Base-by-base conservation (phyloP, 2,113 vertebrate species). In the Gymnobelideus leadbeateri region DNA sequence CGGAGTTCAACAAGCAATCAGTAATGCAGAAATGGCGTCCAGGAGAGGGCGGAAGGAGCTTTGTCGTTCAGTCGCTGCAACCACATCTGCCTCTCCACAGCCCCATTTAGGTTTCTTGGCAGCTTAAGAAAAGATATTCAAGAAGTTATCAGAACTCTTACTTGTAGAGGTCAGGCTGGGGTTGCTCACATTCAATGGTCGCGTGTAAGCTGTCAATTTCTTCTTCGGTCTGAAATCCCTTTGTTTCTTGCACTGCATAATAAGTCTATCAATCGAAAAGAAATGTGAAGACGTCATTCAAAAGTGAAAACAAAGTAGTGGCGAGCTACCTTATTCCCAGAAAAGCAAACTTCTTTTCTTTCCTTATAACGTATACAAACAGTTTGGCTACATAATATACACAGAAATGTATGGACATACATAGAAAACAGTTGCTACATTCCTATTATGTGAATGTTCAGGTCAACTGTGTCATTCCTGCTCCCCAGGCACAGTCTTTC, bases 101-200 rank as follows among this genome's bases (percentile, higher is more conserved):
- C 19, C 19, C 61, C 19, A 8, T 84, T 21, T 84, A 16, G 37
- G 6, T 43, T 84, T 84, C n/a, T 84, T 84, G 68, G 37, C 31
- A 77, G n/a, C 43, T 84, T 43, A 4, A 0, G 24, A 23, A 19
- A 12, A n/a, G 8, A 26, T 14, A 19, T 21, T 57, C 24, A 47
- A 12, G 31, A 16, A 47, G 21, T 43, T 3, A 24, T 11, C 0
- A 6, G 19, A 52, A 19, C 3, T 77, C 37, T 99, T 98, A 99
- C 99, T 99, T 99, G 99, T 99, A 99, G 94, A 99, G 99, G 98
- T 99, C 99, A 0, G 99, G 99, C 97, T 99, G 99, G 7, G 99
- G 99, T 97, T 99, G 99, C 98, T 99, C 99, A 97, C 99, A 99
- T 98, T 99, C 99, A 94, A 99, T 99, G 2, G 99, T 99, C 53